Conservation (phyloP, 1,140 invertebrate genomes). For the Archegozetes longisetosus region DNA sequence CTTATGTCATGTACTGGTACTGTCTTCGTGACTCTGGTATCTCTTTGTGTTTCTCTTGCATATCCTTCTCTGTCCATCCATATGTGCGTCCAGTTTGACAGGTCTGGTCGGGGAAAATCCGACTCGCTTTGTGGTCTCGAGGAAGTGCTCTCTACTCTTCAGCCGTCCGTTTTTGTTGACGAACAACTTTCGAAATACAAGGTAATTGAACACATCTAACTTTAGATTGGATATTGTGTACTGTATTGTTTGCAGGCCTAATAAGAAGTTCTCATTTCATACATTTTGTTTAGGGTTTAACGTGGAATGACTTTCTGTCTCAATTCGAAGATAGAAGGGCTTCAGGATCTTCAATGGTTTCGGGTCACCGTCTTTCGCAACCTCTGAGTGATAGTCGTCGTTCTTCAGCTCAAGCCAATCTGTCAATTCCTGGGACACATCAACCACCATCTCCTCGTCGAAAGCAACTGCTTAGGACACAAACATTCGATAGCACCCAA, state of each 20-base stretch:
- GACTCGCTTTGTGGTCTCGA: slow-evolving; percentile 36
- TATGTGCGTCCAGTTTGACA: slow-evolving; percentile 36
- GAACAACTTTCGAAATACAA: slow-evolving; percentile 40
- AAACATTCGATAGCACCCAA: slow-evolving; percentile 11
- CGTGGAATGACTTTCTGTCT: slow-evolving; percentile 32
- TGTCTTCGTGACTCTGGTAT: not conserved
- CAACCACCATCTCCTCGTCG: not conserved
- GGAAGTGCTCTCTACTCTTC: slow-evolving; percentile 37
- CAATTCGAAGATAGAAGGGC: slow-evolving; percentile 18
- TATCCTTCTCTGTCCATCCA: slow-evolving; percentile 19
- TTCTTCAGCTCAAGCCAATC: slow-evolving; percentile 16
- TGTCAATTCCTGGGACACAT: not conserved
- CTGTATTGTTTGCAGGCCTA: too few relatives aligned
- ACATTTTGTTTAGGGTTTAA: slow-evolving; percentile 25
- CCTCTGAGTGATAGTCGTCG: slow-evolving; percentile 6
- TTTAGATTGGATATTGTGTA: not conserved
- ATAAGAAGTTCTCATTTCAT: not conserved
- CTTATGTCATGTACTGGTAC: not conserved
- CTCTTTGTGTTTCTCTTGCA: slow-evolving; percentile 5
- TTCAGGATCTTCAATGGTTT: slow-evolving; percentile 15
- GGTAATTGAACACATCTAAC: slow-evolving; percentile 23
- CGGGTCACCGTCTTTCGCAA: slow-evolving; percentile 17
- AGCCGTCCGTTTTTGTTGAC: slow-evolving; percentile 40
- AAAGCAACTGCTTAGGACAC: slow-evolving; percentile 5
- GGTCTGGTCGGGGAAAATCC: slow-evolving; percentile 34